These are phyloP conservation scores for Tetramorium bicarinatum DNA, from an alignment of 2,888 invertebrate species.

Conservation along the genomic window DNA sequence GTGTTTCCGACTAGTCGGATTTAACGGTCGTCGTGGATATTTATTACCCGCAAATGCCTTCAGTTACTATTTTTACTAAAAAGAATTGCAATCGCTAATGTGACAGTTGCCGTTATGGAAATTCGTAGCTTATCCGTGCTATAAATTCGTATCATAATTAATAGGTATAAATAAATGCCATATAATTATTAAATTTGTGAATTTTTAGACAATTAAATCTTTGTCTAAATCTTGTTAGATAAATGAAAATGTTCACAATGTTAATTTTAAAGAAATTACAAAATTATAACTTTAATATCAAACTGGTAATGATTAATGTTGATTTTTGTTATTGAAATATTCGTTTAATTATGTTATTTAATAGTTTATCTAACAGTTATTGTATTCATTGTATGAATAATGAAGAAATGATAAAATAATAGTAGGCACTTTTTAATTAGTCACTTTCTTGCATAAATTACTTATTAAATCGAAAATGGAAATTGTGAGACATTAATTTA, in stretches of 20 bases:
- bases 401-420: neutral
- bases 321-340: neutral
- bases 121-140: neutral
- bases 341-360: slow-evolving; percentile 1
- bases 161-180: neutral
- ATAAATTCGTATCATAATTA: neutral
- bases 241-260: neutral
- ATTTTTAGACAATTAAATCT: neutral
- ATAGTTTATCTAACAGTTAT: neutral
- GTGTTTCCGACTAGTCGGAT: slow-evolving; percentile 24
- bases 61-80: slow-evolving; percentile 6
- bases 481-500: neutral
- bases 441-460: neutral
- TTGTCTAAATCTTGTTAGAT: neutral
- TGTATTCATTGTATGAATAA: neutral
- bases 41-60: neutral
- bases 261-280: slow-evolving; percentile 1
- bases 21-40: neutral
- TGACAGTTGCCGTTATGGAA: neutral
- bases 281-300: slow-evolving; percentile 11
- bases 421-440: neutral
- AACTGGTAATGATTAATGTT: neutral
- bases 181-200: neutral
- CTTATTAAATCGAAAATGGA: neutral
- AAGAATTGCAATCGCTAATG: neutral